Evolutionary conservation across 2,797 vertebrate species (phyloP), one percentile per base, ranked within the genome.

Genomic region (Anguilla megastoma): DNA sequence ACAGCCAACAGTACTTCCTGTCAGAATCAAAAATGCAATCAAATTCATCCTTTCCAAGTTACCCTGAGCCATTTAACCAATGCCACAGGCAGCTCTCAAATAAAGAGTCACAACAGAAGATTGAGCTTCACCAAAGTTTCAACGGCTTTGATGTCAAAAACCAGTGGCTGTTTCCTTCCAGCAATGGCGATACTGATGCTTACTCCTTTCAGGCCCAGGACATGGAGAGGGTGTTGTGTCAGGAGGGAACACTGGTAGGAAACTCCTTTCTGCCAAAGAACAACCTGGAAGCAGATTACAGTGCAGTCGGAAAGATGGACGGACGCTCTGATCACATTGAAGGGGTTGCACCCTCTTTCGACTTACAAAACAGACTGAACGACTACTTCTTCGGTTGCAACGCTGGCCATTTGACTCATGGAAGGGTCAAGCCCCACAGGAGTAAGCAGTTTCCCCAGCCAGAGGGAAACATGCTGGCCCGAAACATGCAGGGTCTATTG

Each of bases 391-490:
- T 94, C 88, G 84, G 90, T 87, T 88, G 90, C 60, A 96, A 95
- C 82, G 84, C 92, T 87, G 96, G 97, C 58, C 93, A 95, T 90
- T 90, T 91, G 92, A 92, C 92, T 88, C 90, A 93, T 87, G 92
- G 90, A 92, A 96, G 93, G 86, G 82, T 90, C 83, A 97, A 95
- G 89, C 92, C 94, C 66, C 94, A 66, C 92, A 95, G 94, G 88
- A 95, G 91, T 90, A 94, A 92, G 30, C 95, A 87, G 36, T 95
- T 93, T 85, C 92, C 86, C 88, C 89, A 96, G 87, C 96, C 97
- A 90, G 96, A 97, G 90, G 93, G 92, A 63, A 97, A 94, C 92
- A 96, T 96, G 85, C 90, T 96, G 89, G 90, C 95, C 83, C 96
- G 92, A 89, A 94, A 94, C 92, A 93, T 96, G 91, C 89, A 96